Conservation (phyloP, 2,797 vertebrate genomes). For the Trichosurus vulpecula region DNA sequence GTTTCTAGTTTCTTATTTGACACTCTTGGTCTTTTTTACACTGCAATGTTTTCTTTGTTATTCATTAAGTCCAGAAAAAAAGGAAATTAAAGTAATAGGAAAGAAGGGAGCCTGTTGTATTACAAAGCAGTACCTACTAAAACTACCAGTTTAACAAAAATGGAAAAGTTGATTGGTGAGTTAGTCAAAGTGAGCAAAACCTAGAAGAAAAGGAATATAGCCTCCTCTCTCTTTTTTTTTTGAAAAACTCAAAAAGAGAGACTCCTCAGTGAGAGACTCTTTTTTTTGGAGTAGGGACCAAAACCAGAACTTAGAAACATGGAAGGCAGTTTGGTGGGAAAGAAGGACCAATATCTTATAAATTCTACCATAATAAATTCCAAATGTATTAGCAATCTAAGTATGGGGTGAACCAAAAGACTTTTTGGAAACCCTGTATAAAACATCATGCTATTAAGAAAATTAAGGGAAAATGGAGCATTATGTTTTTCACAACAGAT, state of each 20-base stretch:
- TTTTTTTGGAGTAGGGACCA: background rate
- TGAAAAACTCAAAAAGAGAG: background rate
- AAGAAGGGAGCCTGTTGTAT: background rate
- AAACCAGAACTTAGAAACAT: background rate
- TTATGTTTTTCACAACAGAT: background rate
- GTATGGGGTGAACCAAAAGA: background rate
- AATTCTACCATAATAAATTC: background rate
- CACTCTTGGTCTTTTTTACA: background rate
- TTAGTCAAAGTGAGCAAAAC: background rate
- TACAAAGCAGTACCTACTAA: background rate
- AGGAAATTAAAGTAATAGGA: background rate
- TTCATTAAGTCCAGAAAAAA: background rate
- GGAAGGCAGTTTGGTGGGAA: background rate
- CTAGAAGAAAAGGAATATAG: background rate
- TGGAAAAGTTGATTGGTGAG: background rate
- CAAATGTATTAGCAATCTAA: background rate
- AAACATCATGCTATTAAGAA: background rate
- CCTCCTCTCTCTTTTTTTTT: background rate
- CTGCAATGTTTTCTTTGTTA: background rate
- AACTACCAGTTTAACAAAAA: background rate
- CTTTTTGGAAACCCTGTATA: background rate
- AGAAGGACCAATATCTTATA: background rate
- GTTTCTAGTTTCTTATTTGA: background rate
- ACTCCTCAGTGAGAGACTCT: background rate
- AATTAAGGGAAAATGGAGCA: background rate